phyloP scores from a whole-genome alignment of 2,113 vertebrate species.

The Crypturellus undulatus region DNA sequence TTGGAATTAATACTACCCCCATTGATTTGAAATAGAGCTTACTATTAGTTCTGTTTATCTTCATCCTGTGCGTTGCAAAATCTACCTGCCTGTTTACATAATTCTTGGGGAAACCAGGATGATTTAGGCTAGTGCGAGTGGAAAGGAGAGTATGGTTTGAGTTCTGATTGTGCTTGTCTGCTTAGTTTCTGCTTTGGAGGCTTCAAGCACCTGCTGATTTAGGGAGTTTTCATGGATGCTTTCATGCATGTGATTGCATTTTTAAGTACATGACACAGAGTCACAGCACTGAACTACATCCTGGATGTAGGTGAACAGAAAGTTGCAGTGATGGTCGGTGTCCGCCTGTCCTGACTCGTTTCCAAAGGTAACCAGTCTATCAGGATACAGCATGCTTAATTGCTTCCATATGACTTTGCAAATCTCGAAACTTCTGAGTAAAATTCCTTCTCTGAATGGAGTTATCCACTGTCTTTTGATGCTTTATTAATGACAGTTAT shows the following conservation, averaged over 20 bases:
- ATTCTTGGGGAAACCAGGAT: constrained; percentile 22
- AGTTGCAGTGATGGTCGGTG: constrained; percentile 51
- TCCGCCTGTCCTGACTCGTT: constrained; percentile 39
- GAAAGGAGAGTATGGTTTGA: constrained; percentile 33
- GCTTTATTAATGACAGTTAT: background rate
- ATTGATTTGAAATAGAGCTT: background rate
- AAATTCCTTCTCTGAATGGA: background rate
- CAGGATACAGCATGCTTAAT: background rate
- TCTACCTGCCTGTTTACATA: background rate
- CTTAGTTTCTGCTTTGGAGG: constrained; percentile 56
- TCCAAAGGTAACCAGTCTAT: background rate
- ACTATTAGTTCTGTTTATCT: background rate
- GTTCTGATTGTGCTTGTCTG: constrained; percentile 52
- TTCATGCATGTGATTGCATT: constrained; percentile 64
- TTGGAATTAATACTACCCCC: background rate
- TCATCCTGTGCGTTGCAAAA: constrained; percentile 2
- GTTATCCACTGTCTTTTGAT: background rate
- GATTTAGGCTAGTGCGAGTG: background rate
- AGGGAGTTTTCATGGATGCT: constrained; percentile 52
- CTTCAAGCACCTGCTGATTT: constrained; percentile 41
- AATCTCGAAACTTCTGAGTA: background rate
- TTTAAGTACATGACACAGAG: constrained; percentile 49
- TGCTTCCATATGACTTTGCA: background rate
- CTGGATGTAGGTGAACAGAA: constrained; percentile 44
- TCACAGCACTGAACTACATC: constrained; percentile 23